These are phyloP conservation scores for Nettapus auritus DNA, from an alignment of 2,113 vertebrate species.

Conservation along the genomic window DNA sequence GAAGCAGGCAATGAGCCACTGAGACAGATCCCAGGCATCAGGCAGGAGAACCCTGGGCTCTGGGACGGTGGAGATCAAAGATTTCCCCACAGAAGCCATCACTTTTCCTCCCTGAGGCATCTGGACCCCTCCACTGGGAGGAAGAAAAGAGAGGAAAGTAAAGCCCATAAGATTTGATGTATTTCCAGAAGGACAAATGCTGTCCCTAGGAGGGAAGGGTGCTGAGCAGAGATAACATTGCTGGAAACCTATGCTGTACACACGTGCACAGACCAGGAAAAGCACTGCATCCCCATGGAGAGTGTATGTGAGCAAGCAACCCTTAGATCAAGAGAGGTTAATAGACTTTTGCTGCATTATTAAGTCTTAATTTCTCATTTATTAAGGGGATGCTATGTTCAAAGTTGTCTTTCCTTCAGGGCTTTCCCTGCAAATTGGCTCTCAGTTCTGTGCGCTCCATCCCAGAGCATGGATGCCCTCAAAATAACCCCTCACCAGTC, in stretches of 20 bases:
- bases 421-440: conserved; percentile 75
- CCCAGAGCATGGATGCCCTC: not conserved
- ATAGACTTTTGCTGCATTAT: conserved; percentile 78
- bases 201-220: not conserved
- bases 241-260: not conserved
- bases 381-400: conserved; percentile 71
- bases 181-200: not conserved
- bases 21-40: not conserved
- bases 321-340: conserved; percentile 78
- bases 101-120: not conserved
- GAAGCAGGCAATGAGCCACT: not conserved
- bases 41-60: not conserved
- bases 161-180: not conserved
- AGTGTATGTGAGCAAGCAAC: conserved; percentile 29
- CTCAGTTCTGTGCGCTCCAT: conserved; percentile 36
- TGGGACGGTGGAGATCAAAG: not conserved
- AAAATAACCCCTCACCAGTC: not conserved
- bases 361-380: conserved; percentile 81
- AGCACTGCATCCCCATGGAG: conserved; percentile 44
- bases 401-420: conserved; percentile 74
- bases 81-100: not conserved
- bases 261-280: conserved; percentile 21
- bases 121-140: not conserved
- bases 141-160: not conserved
- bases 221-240: not conserved